Percentiles rank a stretch among this genome's conserved stretches.
Conservation (phyloP, 35 echinoderm and acorn worm species). For the Holothuria glaberrima region DNA sequence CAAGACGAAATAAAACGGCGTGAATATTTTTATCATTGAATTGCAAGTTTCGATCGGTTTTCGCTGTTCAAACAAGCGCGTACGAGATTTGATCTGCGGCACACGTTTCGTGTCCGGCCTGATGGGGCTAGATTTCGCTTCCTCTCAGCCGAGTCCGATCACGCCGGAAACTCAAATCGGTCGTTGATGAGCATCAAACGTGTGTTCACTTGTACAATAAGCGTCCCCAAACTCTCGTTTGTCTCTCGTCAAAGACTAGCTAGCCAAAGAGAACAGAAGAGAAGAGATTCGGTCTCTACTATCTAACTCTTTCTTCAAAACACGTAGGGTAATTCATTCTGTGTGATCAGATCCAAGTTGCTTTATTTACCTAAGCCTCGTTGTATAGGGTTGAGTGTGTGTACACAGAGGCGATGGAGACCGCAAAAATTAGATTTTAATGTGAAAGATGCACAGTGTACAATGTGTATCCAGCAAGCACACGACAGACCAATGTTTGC, state of each 20-base stretch:
- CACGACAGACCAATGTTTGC: too few species aligned
- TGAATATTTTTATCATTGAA: slow-evolving; percentile 45
- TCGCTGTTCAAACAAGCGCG: slow-evolving; percentile 48
- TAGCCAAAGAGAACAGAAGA: too few species aligned
- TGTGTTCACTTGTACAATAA: slow-evolving; percentile 37
- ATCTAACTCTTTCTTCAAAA: too few species aligned
- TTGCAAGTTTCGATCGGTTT: slow-evolving; percentile 54
- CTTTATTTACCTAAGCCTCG: too few species aligned
- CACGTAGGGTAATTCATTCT: too few species aligned
- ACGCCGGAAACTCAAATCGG: slow-evolving; percentile 44
- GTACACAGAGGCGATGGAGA: slow-evolving; percentile 12
- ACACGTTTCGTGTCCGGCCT: slow-evolving; percentile 40
- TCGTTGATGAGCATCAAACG: slow-evolving; percentile 39
- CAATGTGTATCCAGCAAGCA: too few species aligned
- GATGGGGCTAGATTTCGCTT: slow-evolving; percentile 43
- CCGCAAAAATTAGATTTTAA: not conserved
- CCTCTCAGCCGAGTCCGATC: slow-evolving; percentile 34
- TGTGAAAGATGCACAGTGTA: too few species aligned
- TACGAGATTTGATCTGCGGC: slow-evolving; percentile 38
- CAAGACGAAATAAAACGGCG: slow-evolving; percentile 47
- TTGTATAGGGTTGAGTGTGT: slow-evolving; percentile 9
- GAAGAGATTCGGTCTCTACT: too few species aligned
- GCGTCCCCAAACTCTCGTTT: slow-evolving; percentile 51
- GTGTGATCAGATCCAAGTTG: too few species aligned
- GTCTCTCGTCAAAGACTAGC: slow-evolving; percentile 19